A percentile compares a stretch with the other conserved stretches of the same genome.
Conservation (phyloP, 2,888 invertebrate species). For the Platycheirus albimanus region DNA sequence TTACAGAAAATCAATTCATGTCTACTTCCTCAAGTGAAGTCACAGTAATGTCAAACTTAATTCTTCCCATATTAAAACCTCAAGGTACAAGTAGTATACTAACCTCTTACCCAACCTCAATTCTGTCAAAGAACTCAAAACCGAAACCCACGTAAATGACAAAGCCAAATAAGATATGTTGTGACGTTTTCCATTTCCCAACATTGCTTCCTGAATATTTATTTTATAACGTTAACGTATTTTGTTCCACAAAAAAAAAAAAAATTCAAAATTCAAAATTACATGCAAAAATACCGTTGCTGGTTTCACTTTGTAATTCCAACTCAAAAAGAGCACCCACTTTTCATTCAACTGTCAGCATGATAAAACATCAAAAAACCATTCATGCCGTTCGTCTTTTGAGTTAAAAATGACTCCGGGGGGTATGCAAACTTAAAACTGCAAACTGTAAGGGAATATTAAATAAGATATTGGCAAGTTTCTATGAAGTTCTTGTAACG, state of each 20-base stretch:
- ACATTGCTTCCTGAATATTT: slow-evolving; percentile 31
- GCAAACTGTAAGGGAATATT: slow-evolving; percentile 1
- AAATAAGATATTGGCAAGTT: slow-evolving; percentile 11
- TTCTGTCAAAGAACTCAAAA: slow-evolving; percentile 25
- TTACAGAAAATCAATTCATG: too few relatives aligned
- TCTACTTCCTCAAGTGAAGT: too few relatives aligned
- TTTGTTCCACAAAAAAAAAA: too few relatives aligned
- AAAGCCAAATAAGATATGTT: slow-evolving; percentile 25
- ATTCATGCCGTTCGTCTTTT: neutral
- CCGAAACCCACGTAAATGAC: slow-evolving; percentile 25
- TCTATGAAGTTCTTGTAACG: neutral
- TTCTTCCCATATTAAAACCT: too few relatives aligned
- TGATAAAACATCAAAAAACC: slow-evolving; percentile 61
- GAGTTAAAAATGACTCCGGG: neutral
- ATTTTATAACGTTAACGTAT: slow-evolving; percentile 20
- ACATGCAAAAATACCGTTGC: slow-evolving; percentile 24
- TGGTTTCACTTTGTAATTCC: slow-evolving; percentile 13
- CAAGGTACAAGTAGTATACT: too few relatives aligned
- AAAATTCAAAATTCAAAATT: too few relatives aligned
- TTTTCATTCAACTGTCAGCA: slow-evolving; percentile 52
- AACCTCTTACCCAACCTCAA: slow-evolving; percentile 4
- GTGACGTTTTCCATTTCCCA: slow-evolving; percentile 36
- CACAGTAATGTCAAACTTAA: too few relatives aligned
- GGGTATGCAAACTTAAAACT: slow-evolving; percentile 4
- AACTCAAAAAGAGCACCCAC: slow-evolving; percentile 31